These are phyloP conservation scores for Tangachromis dhanisi DNA, from an alignment of 2,113 vertebrate genomes.

Conservation along the genomic window DNA sequence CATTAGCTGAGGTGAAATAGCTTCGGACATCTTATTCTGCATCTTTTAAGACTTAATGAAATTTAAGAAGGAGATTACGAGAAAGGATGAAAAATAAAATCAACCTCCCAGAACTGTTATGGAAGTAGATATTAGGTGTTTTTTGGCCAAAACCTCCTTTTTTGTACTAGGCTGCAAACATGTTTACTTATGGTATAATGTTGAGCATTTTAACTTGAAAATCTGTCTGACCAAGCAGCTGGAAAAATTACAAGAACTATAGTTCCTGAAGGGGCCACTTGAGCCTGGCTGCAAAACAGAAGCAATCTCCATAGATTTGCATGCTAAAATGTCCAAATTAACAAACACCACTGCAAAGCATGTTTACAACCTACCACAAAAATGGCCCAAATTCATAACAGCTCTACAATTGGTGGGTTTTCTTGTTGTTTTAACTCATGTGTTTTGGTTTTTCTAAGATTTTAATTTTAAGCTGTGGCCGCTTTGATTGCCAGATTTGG, in stretches of 20 bases:
- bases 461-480: neutral
- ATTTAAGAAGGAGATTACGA: neutral
- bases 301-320: neutral
- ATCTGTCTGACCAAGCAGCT: neutral
- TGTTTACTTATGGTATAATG: neutral
- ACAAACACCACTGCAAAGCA: neutral
- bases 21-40: neutral
- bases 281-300: neutral
- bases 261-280: neutral
- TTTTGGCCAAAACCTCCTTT: neutral
- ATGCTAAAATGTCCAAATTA: neutral
- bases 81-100: neutral
- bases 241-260: neutral
- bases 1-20: neutral
- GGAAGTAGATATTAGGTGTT: neutral
- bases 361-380: neutral
- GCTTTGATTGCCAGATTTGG: neutral
- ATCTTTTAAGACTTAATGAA: neutral
- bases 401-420: neutral
- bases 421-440: neutral
- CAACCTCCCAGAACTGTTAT: neutral
- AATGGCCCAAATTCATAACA: neutral
- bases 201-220: neutral
- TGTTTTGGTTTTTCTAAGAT: neutral
- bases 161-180: neutral